Percentiles rank a stretch among this genome's conserved stretches.
These are phyloP conservation scores for Picathartes gymnocephalus DNA, from an alignment of 2,113 vertebrate species.

Conservation along the genomic window DNA sequence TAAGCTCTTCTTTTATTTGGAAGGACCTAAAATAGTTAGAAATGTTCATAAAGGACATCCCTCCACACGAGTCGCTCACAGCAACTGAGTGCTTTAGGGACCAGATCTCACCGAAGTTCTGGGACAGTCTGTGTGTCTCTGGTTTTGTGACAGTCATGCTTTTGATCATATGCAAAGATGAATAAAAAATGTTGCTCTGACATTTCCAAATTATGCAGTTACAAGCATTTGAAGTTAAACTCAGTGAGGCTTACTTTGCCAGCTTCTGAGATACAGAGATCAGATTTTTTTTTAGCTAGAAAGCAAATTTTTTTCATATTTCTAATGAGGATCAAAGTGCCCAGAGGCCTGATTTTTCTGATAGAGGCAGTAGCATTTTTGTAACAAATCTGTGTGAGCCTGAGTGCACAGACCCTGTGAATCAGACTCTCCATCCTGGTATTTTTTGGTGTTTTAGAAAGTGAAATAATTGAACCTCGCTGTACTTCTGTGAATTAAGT, in stretches of 20 bases:
- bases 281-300: not conserved
- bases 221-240: conserved; percentile 17
- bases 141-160: not conserved
- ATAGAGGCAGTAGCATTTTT: not conserved
- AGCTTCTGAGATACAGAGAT: not conserved
- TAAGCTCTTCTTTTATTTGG: not conserved
- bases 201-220: conserved; percentile 11
- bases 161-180: conserved; percentile 25
- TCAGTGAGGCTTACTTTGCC: not conserved
- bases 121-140: not conserved
- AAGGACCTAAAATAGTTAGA: not conserved
- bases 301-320: not conserved
- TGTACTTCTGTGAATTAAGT: not conserved
- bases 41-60: not conserved
- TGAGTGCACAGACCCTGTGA: not conserved
- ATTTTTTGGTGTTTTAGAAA: not conserved
- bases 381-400: not conserved
- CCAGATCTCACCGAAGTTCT: not conserved
- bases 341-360: not conserved
- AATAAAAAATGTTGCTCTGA: not conserved
- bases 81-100: not conserved
- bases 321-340: not conserved
- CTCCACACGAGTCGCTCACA: not conserved
- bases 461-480: not conserved
- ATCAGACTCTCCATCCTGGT: not conserved